phyloP scores from a whole-genome alignment of 1,140 invertebrate genomes.

The Glossosoma conforme region DNA sequence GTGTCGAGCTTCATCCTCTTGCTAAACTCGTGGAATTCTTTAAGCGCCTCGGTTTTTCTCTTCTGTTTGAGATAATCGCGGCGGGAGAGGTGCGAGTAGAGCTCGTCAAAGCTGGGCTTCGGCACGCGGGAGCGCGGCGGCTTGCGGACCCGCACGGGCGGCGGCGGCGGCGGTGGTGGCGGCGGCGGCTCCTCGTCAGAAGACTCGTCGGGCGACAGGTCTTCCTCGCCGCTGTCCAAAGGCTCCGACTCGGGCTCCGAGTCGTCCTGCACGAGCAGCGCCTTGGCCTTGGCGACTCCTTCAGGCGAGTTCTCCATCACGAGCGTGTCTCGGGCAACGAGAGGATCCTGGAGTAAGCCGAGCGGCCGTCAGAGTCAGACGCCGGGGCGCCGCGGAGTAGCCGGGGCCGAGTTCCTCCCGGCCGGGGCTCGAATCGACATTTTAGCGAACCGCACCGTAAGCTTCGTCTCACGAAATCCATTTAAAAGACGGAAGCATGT shows the following conservation, averaged over 20 bases:
- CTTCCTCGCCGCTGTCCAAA: slow-evolving; percentile 38
- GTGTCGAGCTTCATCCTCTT: slow-evolving; percentile 51
- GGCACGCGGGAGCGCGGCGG: slow-evolving; percentile 35
- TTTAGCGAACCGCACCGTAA: no score
- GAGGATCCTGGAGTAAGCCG: neutral
- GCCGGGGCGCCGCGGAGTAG: neutral
- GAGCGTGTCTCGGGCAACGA: slow-evolving; percentile 31
- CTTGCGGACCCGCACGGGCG: slow-evolving; percentile 35
- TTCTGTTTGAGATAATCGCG: slow-evolving; percentile 31
- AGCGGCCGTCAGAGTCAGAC: neutral
- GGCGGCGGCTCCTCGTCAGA: slow-evolving; percentile 32
- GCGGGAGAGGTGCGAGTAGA: slow-evolving; percentile 21
- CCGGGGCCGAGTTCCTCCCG: neutral
- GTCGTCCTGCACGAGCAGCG: slow-evolving; percentile 32
- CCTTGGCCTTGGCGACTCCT: slow-evolving; percentile 36
- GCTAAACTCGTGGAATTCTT: slow-evolving; percentile 48
- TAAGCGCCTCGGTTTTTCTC: slow-evolving; percentile 47
- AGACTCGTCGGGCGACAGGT: slow-evolving; percentile 36
- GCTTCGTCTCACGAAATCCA: no score
- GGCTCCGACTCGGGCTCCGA: slow-evolving; percentile 38
- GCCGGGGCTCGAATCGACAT: no score
- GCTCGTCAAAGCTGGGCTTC: no score
- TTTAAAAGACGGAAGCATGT: no score
- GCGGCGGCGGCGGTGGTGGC: slow-evolving; percentile 35
- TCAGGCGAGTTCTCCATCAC: slow-evolving; percentile 33